Conservation (phyloP, 2,888 invertebrate genomes). For the Teleiodes luculella region DNA sequence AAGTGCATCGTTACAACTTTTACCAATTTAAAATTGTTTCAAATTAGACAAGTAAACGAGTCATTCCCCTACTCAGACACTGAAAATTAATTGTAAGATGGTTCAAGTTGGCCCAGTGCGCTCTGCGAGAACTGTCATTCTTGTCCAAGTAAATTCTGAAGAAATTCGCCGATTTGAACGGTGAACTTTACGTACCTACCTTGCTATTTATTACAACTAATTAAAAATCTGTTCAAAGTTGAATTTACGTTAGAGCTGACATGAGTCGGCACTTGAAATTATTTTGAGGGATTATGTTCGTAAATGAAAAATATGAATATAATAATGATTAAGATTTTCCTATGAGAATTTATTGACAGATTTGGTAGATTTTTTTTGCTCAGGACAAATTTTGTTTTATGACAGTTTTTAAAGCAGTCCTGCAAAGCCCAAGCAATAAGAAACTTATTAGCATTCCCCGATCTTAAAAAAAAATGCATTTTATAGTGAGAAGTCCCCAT, state of each 20-base stretch:
- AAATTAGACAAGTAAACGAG: conserved; percentile 15
- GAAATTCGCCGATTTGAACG: conserved; percentile 37
- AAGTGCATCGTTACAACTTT: conserved; percentile 10
- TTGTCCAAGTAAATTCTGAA: conserved; percentile 27
- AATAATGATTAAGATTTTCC: no score
- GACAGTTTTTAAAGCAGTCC: no score
- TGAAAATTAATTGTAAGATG: conserved; percentile 20
- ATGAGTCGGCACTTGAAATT: not conserved
- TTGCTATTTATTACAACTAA: conserved; percentile 37
- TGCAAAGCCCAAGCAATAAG: no score
- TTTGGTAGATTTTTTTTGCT: no score
- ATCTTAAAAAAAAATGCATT: no score
- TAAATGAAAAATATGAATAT: no score
- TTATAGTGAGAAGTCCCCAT: no score
- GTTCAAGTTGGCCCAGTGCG: conserved; percentile 27
- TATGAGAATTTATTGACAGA: no score
- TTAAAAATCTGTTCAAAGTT: conserved; percentile 52
- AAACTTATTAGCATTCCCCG: no score
- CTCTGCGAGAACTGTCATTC: conserved; percentile 33
- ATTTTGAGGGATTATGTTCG: no score
- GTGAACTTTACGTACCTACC: conserved; percentile 49
- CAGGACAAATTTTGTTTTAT: no score
- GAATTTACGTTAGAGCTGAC: conserved; percentile 30
- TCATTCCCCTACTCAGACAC: conserved; percentile 10
- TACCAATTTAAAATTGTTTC: conserved; percentile 15